Percentiles rank a stretch among this genome's conserved stretches.
phyloP scores from a whole-genome alignment of 2,888 invertebrate genomes.

The Acleris holmiana region DNA sequence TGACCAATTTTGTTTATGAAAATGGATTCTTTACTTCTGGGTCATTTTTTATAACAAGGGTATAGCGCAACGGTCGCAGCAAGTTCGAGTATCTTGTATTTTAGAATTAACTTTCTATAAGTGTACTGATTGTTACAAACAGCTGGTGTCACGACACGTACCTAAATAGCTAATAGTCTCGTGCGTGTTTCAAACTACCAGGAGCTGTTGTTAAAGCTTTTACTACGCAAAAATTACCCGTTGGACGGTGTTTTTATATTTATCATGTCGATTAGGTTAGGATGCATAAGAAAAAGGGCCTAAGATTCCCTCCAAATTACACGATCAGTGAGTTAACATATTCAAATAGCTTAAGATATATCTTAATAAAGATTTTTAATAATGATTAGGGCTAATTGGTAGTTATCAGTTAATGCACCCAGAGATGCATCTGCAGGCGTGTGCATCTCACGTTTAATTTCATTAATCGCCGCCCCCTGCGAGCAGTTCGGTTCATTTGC shows the following conservation, averaged over 20 bases:
- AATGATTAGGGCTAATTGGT: constrained; percentile 24
- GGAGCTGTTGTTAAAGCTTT: background rate
- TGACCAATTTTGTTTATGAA: too few species aligned
- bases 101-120: background rate
- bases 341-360: too few species aligned
- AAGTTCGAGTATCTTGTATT: too few species aligned
- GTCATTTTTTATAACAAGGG: too few species aligned
- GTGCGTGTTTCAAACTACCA: background rate
- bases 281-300: too few species aligned
- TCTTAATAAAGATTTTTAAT: constrained; percentile 3
- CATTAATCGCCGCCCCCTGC: constrained; percentile 59
- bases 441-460: constrained; percentile 74
- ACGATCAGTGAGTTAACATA: too few species aligned
- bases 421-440: constrained; percentile 63
- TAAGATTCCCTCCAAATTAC: too few species aligned
- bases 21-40: too few species aligned
- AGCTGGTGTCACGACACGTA: background rate
- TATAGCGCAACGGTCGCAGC: too few species aligned
- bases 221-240: too few species aligned
- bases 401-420: constrained; percentile 41
- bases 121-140: background rate
- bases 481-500: constrained; percentile 77
- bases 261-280: too few species aligned
- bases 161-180: constrained; percentile 1
- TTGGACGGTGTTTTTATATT: too few species aligned